phyloP scores from a whole-genome alignment of 2,797 vertebrate species.

The Megalops cyprinoides region DNA sequence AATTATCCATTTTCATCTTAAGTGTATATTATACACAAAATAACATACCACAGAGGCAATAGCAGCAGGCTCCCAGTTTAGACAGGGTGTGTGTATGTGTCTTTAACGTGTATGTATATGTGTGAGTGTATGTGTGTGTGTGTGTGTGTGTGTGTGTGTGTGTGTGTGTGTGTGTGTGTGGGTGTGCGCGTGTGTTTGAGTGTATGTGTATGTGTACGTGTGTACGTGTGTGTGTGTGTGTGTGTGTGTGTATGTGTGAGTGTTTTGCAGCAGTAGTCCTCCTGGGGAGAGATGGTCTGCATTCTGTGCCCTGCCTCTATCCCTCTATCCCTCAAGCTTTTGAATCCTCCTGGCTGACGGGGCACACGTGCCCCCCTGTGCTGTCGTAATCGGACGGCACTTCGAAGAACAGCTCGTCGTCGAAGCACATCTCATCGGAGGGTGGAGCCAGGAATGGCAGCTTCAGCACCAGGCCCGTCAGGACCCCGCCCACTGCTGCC shows the following conservation, averaged over 20 bases:
- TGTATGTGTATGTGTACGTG: too few relatives aligned
- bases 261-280: too few relatives aligned
- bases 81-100: not conserved
- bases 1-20: too few relatives aligned
- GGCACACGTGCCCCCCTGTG: not conserved
- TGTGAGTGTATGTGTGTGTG: not conserved
- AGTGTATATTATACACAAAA: too few relatives aligned
- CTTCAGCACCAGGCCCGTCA: constrained; percentile 71
- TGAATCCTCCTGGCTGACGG: constrained; percentile 11
- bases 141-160: not conserved
- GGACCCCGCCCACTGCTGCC: constrained; percentile 67
- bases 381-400: constrained; percentile 64
- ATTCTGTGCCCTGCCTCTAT: too few relatives aligned
- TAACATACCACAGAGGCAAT: too few relatives aligned
- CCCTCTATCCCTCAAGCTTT: constrained; percentile 32
- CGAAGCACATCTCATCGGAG: constrained; percentile 71
- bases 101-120: too few relatives aligned
- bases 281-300: too few relatives aligned
- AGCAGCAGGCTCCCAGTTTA: too few relatives aligned
- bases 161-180: not conserved
- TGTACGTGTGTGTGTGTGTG: too few relatives aligned
- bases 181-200: too few relatives aligned
- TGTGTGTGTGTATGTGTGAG: too few relatives aligned
- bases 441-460: constrained; percentile 72
- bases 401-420: constrained; percentile 77